Evolutionary conservation across 2,888 invertebrate species (phyloP).

Genomic region (Silvanus unidentatus): DNA sequence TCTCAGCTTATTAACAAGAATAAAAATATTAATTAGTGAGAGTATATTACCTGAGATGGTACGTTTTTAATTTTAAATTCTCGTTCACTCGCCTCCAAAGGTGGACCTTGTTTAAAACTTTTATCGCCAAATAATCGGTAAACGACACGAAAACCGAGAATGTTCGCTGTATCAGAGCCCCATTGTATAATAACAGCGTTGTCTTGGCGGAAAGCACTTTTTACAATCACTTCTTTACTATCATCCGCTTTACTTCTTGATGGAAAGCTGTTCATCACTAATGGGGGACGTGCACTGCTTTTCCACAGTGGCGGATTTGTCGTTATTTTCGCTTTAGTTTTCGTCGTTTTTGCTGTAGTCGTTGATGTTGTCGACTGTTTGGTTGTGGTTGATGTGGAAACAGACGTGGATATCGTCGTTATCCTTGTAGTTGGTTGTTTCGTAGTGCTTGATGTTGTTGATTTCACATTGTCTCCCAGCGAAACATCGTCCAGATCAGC

Average conservation of each 20-base stretch:
- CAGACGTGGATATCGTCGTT: slow-evolving; percentile 31
- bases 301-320: slow-evolving; percentile 39
- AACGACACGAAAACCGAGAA: slow-evolving; percentile 83
- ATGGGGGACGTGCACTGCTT: slow-evolving; percentile 58
- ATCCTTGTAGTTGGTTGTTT: slow-evolving; percentile 29
- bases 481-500: slow-evolving; percentile 47
- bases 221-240: slow-evolving; percentile 72
- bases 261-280: slow-evolving; percentile 65
- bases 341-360: slow-evolving; percentile 32
- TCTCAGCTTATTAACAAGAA: neutral
- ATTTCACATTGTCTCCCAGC: slow-evolving; percentile 27
- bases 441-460: slow-evolving; percentile 36
- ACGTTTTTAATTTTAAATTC: slow-evolving; percentile 92
- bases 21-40: too few relatives aligned
- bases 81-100: slow-evolving; percentile 80
- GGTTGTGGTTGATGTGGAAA: slow-evolving; percentile 31
- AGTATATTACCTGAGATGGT: slow-evolving; percentile 65
- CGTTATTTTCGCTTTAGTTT: slow-evolving; percentile 31
- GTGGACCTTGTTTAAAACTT: slow-evolving; percentile 84
- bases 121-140: slow-evolving; percentile 86
- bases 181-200: slow-evolving; percentile 86
- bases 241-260: slow-evolving; percentile 59
- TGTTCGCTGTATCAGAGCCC: slow-evolving; percentile 83
- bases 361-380: slow-evolving; percentile 41
- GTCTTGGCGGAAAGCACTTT: slow-evolving; percentile 79